Evolutionary conservation across 2,797 vertebrate species (phyloP), one percentile per base, ranked within the genome.

Genomic region (Synaphobranchus kaupii): DNA sequence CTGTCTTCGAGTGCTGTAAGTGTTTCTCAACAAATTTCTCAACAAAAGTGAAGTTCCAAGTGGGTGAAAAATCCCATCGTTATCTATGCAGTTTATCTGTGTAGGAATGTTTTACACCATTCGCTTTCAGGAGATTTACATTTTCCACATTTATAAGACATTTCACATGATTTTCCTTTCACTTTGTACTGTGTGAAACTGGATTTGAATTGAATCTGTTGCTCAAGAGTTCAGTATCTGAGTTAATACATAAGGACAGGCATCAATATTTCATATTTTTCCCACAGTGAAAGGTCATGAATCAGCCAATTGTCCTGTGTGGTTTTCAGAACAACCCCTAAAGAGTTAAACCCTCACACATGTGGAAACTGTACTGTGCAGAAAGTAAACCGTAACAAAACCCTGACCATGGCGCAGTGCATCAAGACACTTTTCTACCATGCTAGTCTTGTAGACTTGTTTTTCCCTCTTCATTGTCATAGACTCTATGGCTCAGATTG

Each of bases 391-490:
- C 8, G 10, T 81, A 50, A 81, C 47, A 50, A 8, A 81, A 50
- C 71, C 13, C 22, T 50, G 78, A 81, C 47, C 78, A 81, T 50
- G 44, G 48, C 22, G 76, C 76, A 80, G 22, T 81, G 78, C 47
- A 81, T n/a, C 44, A n/a, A 50, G 76, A 81, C 20, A n/a, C n/a
- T 81, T 50, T 81, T 81, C 78, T 25, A 48, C 44, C 5, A 9
- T 13, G 47, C 44, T 48, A 50, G 44, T 81, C 39, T 76, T 44
- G 73, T 76, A 76, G 73, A 44, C 73, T 76, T 76, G 34, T 76
- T 76, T 76, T 76, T 20, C 34, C 39, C 73, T 44, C 73, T 44
- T 76, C 73, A 76, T 76, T 76, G 34, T 76, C 78, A 81, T 50
- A 25, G 78, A 44, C 83, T 84, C 44, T 84, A 84, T 34, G 56